Base-by-base conservation (phyloP, 2,797 vertebrate genomes). In the Simalia tracyae region DNA sequence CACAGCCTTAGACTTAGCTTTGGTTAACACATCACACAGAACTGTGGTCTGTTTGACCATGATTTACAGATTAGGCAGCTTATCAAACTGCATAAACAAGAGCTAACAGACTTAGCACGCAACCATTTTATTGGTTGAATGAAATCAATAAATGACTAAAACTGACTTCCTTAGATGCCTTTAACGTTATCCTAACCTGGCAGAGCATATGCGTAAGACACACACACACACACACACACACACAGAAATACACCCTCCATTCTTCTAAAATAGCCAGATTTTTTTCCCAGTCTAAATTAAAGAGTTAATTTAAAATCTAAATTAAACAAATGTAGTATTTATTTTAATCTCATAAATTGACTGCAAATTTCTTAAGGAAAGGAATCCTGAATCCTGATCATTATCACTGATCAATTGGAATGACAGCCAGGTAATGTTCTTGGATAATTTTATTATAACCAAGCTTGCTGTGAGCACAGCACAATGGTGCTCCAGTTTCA, bases 401-500 rank as follows among this genome's bases (percentile, higher is more conserved):
- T 4, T 0, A 0, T 31, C 56, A 90, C 84, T 90, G 68, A 93
- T 93, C 91, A 91, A 92, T 14, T 94, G 92, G 92, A 94, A 94
- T 59, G 92, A 93, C 89, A 17, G 64, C 0, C 5, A 46, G 89
- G 85, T 64, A 92, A 92, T 86, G 63, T 84, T 89, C 63, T 31
- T 59, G 59, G 93, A 93, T 89, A 93, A 93, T 94, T 31, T 86
- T 50, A 66, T 91, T 0, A 3, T 92, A 95, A 91, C 95, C 50
- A 0, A 63, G 95, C 66, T 95, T 94, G 93, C 95, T 92, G 96
- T 96, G 94, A 96, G 93, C 72, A 95, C 93, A 90, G 89, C 84
- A 61, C 92, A 28, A 57, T 86, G 36, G 89, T 86, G 93, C 72
- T 2, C 15, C 0, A 24, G 14, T 57, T 92, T 95, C 94, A 96